Conservation (phyloP, 2,797 vertebrate genomes). For the Trichosurus vulpecula region DNA sequence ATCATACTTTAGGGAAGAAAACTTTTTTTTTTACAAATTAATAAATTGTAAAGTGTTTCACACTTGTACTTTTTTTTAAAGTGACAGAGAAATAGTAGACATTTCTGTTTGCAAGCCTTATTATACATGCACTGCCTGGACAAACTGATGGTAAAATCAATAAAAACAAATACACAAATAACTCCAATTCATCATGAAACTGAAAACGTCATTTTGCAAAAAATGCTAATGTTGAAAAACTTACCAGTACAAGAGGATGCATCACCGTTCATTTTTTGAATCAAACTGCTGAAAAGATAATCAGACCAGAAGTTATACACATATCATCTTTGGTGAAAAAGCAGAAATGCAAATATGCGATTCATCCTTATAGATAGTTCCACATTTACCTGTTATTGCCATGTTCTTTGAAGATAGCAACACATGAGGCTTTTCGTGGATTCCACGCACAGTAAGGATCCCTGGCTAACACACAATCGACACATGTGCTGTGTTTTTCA, state of each 20-base stretch:
- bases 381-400: constrained; percentile 83
- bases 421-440: constrained; percentile 82
- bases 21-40: neutral
- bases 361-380: accelerated
- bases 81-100: neutral
- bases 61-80: neutral
- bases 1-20: neutral
- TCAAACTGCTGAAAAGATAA: constrained; percentile 87
- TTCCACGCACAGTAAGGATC: constrained; percentile 98
- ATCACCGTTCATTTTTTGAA: constrained; percentile 93
- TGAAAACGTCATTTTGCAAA: accelerated
- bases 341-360: accelerated
- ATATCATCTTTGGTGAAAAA: accelerated
- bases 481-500: constrained; percentile 89
- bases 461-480: constrained; percentile 92
- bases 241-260: constrained; percentile 90
- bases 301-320: neutral
- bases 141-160: neutral
- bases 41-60: neutral
- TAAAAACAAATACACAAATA: neutral
- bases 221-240: neutral
- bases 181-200: neutral
- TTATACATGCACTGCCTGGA: neutral
- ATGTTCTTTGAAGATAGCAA: constrained; percentile 83
- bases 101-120: neutral